Evolutionary conservation across 2,797 vertebrate genomes (phyloP), one percentile per base, ranked within the genome.

Genomic region (Manis javanica): DNA sequence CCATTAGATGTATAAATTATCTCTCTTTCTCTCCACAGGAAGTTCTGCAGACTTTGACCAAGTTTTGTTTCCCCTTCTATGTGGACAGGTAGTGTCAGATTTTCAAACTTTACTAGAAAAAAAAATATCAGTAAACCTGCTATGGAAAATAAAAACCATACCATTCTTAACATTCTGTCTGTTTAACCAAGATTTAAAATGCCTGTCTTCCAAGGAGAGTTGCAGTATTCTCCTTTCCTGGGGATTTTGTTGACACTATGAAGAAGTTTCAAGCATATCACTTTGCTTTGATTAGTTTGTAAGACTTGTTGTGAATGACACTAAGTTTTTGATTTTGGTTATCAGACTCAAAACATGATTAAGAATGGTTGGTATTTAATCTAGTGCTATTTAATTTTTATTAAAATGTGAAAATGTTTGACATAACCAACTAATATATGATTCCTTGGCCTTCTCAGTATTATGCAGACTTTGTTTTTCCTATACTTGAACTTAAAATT

Each of bases 1-100:
- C 99, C 99, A 98, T 98, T 98, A 99, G 99, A 99, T 99, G 98
- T 99, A 99, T 99, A 99, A 99, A 99, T 99, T 99, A 99, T 99
- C 99, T 99, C 97, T 98, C 91, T 98, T 99, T 98, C 98, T 99
- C 98, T 98, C 98, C 98, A 98, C 98, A 99, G 99, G 99, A 99
- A 99, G 99, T 99, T 98, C 99, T 99, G 96, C 99, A 99, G 98
- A 99, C 99, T 91, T 98, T 99, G 98, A 99, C 99, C 98, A 99
- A 98, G 98, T 99, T 99, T 98, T 99, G 99, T 98, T 99, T 99
- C 98, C 99, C 99, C 94, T 99, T 99, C 98, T 98, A 97, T 98
- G 97, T 98, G 98, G 98, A 99, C 99, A 99, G 99, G 99, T 99
- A 99, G 98, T 98, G 97, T 98, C 98, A 98, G 96, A 97, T 98